Evolutionary conservation across 2,888 invertebrate species (phyloP).

Genomic region (Harpalus rubripes): DNA sequence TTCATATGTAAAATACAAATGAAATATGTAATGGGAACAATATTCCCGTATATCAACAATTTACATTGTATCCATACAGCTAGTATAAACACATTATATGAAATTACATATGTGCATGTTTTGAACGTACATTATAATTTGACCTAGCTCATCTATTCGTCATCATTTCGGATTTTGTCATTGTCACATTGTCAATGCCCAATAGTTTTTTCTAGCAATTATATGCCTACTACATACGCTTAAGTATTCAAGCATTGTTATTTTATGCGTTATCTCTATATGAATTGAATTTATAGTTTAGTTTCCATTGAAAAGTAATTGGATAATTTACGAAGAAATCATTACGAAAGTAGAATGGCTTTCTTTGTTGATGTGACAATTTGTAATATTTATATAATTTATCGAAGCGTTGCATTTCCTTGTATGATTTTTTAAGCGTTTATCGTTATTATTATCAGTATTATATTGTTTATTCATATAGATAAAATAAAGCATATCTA

Average conservation of each 20-base stretch:
- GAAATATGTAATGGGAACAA: neutral
- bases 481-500: too few species aligned
- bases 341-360: neutral
- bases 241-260: constrained; percentile 14
- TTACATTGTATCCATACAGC: constrained; percentile 37
- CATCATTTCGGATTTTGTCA: neutral
- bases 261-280: neutral
- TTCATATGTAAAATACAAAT: constrained; percentile 16
- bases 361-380: neutral
- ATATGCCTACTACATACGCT: constrained; percentile 12
- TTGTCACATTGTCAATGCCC: constrained; percentile 4
- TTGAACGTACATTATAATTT: too few species aligned
- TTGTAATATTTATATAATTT: too few species aligned
- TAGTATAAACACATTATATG: neutral
- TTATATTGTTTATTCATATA: too few species aligned
- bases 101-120: constrained; percentile 18
- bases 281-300: neutral
- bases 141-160: constrained; percentile 27
- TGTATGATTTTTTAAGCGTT: too few species aligned
- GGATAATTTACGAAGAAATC: neutral
- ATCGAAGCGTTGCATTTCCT: too few species aligned
- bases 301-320: neutral
- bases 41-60: constrained; percentile 20
- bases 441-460: too few species aligned
- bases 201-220: constrained; percentile 8